Conservation (phyloP, 2,113 vertebrate genomes). For the Tragulus kanchil region DNA sequence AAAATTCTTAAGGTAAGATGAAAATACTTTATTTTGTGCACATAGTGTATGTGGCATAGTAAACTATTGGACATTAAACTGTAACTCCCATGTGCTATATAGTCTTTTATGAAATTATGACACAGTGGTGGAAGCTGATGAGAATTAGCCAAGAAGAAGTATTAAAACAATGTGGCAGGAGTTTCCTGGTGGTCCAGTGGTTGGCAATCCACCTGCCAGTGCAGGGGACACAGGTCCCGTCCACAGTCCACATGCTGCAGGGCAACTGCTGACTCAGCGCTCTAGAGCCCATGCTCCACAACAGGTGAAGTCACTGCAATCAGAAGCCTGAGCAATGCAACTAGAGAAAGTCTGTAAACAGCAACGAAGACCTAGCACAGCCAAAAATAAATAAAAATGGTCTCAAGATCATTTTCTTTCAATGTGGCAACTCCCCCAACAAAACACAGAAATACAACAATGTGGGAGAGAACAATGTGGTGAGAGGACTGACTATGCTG, state of each 20-base stretch:
- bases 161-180: neutral
- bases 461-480: neutral
- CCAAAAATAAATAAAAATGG: neutral
- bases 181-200: too few relatives aligned
- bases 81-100: neutral
- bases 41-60: neutral
- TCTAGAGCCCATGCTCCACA: neutral
- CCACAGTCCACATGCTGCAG: neutral
- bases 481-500: neutral
- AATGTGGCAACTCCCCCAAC: neutral
- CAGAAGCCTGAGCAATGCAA: neutral
- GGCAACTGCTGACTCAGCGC: neutral
- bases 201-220: too few relatives aligned
- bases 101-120: constrained; percentile 36
- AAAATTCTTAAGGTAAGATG: constrained; percentile 43
- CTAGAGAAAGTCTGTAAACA: neutral
- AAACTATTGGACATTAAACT: neutral
- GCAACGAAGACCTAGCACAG: neutral
- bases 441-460: neutral
- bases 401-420: neutral
- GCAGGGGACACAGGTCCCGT: neutral
- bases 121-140: neutral
- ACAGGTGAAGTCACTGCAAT: neutral
- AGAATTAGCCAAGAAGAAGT: constrained; percentile 40
- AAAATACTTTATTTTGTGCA: constrained; percentile 40